Base-by-base conservation (phyloP, 2,888 invertebrate genomes). In the Caenorhabditis uteleia region DNA sequence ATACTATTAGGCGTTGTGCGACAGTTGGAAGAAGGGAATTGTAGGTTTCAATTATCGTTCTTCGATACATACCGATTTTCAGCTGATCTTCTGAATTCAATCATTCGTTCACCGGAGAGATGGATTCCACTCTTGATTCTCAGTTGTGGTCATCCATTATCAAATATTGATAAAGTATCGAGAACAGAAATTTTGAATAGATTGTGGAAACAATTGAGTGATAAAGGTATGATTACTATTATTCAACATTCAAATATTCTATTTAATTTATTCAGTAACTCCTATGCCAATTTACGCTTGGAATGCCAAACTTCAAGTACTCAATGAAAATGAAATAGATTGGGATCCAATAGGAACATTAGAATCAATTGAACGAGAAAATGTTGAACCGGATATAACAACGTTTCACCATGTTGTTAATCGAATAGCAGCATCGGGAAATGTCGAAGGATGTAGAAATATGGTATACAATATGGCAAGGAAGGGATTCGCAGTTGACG, bases 391-490 rank as follows among this genome's bases (percentile, higher is more conserved):
- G 7, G 49, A 59, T 43, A 29, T 57, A 3, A 54, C 54, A 20
- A 70, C 70, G 0, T 73, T 73, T 43, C 66, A 60, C 18, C 33
- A 18, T 7, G 36, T 70, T 16, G 36, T 70, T 16, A 39, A 68
- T 6, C 47, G 36, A 36, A 26, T 60, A 10, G 57, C 68, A 7
- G 20, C 33, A 10, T 26, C 33, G 14, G 70, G 70, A 34, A 64
- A 73, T 25, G 29, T 66, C 5, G 73, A 73, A n/a, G 48, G 55
- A 12, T 68, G 61, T 23, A 39, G 58, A 18, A 58, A 59, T 16
- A 51, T 67, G 46, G 70, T 72, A 3, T 67, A 70, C 26, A 61
- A 68, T 33, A 75, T 76, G 74, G 68, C 71, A 1, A 38, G 64
- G 12, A 51, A 51, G 12, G 75, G 76, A 12, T 67, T 74, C 18